phyloP scores from a whole-genome alignment of 2,888 invertebrate species.

The Nomada ruficornis region DNA sequence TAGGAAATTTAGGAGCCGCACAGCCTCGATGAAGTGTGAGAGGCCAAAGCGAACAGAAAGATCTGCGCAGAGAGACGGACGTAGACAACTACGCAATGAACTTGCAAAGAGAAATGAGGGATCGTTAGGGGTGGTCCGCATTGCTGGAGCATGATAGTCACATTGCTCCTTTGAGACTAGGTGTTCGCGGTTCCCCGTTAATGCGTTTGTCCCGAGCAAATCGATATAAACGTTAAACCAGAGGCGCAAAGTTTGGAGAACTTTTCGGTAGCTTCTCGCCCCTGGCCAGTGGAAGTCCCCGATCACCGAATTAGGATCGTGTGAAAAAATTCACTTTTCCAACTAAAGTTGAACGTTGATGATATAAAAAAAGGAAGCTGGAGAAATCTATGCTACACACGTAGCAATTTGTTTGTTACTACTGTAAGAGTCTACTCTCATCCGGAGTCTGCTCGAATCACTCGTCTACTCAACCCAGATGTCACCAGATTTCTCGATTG shows the following conservation, averaged over 20 bases:
- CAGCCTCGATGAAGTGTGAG: slow-evolving; percentile 75
- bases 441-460: too few relatives aligned
- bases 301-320: too few relatives aligned
- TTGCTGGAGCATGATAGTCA: slow-evolving; percentile 66
- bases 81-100: slow-evolving; percentile 20
- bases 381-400: too few relatives aligned
- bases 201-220: slow-evolving; percentile 70
- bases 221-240: slow-evolving; percentile 71
- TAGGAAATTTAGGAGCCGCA: slow-evolving; percentile 74
- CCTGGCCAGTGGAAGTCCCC: too few relatives aligned
- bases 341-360: too few relatives aligned
- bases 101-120: slow-evolving; percentile 26
- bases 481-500: too few relatives aligned
- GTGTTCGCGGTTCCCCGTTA: slow-evolving; percentile 70
- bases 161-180: slow-evolving; percentile 74
- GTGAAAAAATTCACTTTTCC: too few relatives aligned
- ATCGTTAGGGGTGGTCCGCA: slow-evolving; percentile 59
- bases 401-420: too few relatives aligned
- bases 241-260: slow-evolving; percentile 38
- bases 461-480: too few relatives aligned
- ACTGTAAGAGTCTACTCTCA: too few relatives aligned
- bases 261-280: too few relatives aligned
- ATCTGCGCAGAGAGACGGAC: slow-evolving; percentile 40
- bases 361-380: too few relatives aligned
- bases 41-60: slow-evolving; percentile 58